phyloP scores from a whole-genome alignment of 2,797 vertebrate species.

The Acanthurus lineatus region DNA sequence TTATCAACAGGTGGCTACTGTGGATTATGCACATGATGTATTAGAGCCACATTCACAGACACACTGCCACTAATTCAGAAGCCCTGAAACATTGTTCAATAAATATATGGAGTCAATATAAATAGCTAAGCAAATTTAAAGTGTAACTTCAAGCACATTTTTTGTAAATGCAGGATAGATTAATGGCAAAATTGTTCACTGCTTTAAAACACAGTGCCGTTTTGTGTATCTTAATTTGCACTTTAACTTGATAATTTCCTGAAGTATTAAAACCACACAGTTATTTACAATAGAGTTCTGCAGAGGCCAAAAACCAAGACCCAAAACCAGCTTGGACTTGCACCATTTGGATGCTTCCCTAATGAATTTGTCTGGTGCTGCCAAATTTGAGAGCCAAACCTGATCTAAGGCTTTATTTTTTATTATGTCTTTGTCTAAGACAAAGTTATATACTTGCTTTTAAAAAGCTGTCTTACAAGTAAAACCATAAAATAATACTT shows the following conservation, averaged over 20 bases:
- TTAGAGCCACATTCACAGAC: conserved; percentile 27
- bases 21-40: conserved; percentile 21
- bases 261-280: not conserved
- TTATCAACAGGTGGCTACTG: conserved; percentile 65
- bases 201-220: not conserved
- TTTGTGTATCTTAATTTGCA: not conserved
- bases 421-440: too few relatives aligned
- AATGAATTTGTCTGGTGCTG: not conserved
- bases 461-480: not conserved
- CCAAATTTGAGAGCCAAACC: not conserved
- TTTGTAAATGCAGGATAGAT: not conserved
- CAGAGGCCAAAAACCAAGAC: not conserved
- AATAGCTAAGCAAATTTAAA: not conserved
- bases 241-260: not conserved
- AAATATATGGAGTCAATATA: not conserved
- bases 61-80: conserved; percentile 1
- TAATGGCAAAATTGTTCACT: not conserved
- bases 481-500: not conserved
- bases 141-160: not conserved
- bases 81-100: not conserved
- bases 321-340: not conserved
- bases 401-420: not conserved
- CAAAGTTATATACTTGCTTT: too few relatives aligned
- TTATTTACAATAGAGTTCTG: not conserved
- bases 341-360: not conserved